Conservation (phyloP, 2,797 vertebrate species). For the Tamandua tetradactyla region DNA sequence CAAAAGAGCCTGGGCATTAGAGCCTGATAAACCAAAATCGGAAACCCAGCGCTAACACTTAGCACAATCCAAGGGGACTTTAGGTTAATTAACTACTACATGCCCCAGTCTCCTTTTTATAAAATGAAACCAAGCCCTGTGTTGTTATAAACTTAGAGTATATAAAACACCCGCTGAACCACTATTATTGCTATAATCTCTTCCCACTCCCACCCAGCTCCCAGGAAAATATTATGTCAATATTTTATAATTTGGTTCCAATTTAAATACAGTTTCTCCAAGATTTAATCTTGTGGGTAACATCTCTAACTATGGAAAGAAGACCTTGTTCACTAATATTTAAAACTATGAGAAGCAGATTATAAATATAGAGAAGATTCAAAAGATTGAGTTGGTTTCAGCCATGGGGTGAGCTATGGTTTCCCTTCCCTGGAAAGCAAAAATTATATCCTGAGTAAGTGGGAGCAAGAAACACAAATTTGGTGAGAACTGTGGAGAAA, state of each 20-base stretch:
- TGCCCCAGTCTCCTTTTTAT: slow-evolving; percentile 18
- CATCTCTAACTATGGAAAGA: neutral
- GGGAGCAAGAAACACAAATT: neutral
- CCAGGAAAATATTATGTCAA: neutral
- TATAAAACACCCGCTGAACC: neutral
- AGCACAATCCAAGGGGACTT: slow-evolving; percentile 18
- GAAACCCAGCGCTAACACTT: slow-evolving; percentile 24
- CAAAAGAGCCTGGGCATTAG: neutral
- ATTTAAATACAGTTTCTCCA: slow-evolving; percentile 18
- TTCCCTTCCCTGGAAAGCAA: neutral
- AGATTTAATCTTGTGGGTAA: neutral
- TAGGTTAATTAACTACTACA: slow-evolving; percentile 52
- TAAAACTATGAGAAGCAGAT: slow-evolving; percentile 9
- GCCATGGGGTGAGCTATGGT: neutral
- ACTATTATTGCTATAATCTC: neutral
- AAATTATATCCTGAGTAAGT: neutral
- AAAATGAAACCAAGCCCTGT: neutral
- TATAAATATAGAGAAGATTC: neutral
- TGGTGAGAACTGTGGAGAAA: neutral
- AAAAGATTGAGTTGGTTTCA: neutral
- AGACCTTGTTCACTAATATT: slow-evolving; percentile 16
- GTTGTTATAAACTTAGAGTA: slow-evolving; percentile 20
- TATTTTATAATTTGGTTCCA: slow-evolving; percentile 35
- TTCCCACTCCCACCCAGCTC: neutral
- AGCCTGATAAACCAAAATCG: neutral